Conservation (phyloP, 2,797 vertebrate species). For the Ctenopoma kingsleyae region DNA sequence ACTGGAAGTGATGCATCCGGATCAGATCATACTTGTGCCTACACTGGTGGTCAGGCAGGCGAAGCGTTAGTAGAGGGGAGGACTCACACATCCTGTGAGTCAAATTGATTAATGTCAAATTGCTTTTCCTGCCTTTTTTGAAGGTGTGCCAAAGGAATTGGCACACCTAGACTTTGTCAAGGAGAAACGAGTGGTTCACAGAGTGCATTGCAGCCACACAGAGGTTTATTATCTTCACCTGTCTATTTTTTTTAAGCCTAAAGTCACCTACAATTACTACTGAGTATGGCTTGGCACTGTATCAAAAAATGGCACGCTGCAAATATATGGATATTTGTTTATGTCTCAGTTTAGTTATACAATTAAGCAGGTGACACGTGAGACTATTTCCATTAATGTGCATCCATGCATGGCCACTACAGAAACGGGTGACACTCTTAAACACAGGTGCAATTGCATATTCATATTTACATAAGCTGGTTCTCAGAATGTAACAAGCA, state of each 20-base stretch:
- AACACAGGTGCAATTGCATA: not conserved
- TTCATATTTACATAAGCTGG: not conserved
- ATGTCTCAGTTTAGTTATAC: not conserved
- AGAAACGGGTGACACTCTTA: not conserved
- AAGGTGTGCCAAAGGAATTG: constrained; percentile 57
- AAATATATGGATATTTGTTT: not conserved
- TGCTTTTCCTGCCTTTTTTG: constrained; percentile 35
- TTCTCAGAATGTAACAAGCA: not conserved
- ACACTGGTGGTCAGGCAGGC: constrained; percentile 46
- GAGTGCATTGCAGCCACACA: not conserved
- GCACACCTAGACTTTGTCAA: constrained; percentile 18
- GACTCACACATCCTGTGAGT: constrained; percentile 38
- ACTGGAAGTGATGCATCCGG: constrained; percentile 75
- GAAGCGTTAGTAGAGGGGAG: constrained; percentile 34
- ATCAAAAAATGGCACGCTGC: not conserved
- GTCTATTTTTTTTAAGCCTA: constrained; percentile 7
- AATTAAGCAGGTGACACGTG: not conserved
- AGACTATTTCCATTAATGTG: not conserved
- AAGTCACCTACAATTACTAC: not conserved
- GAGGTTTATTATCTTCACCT: constrained; percentile 17
- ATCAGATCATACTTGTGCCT: constrained; percentile 47
- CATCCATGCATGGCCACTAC: not conserved
- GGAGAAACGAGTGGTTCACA: constrained; percentile 10
- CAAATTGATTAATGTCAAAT: constrained; percentile 56
- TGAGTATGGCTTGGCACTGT: not conserved